A percentile compares a stretch with the other conserved stretches of the same genome.
phyloP scores from a whole-genome alignment of 2,113 vertebrate species.

The Brachyistius frenatus region DNA sequence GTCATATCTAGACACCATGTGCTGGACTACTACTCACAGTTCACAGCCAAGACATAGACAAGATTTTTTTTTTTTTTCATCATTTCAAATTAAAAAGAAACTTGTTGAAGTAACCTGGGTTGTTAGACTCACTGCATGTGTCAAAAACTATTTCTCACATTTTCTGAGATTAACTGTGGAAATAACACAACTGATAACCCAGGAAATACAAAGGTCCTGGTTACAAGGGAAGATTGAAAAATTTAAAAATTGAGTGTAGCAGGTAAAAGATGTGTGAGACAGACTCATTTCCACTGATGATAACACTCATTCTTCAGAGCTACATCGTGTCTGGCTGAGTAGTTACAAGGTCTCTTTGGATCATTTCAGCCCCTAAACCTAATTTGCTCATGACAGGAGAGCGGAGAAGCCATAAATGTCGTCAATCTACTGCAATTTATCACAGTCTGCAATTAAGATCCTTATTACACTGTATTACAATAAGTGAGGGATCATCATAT shows the following conservation, averaged over 20 bases:
- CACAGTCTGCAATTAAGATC: slow-evolving; percentile 72
- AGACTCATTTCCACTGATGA: slow-evolving; percentile 70
- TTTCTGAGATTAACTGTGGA: slow-evolving; percentile 12
- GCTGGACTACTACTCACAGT: not conserved
- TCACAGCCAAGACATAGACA: not conserved
- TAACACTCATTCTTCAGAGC: slow-evolving; percentile 68
- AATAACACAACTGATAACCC: slow-evolving; percentile 3
- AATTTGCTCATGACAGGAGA: slow-evolving; percentile 84
- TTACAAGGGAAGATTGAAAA: slow-evolving; percentile 34
- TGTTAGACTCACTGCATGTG: slow-evolving; percentile 3
- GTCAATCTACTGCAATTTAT: slow-evolving; percentile 75
- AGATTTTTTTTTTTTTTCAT: slow-evolving; percentile 8
- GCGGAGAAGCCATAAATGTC: slow-evolving; percentile 83
- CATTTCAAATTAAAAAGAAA: slow-evolving; percentile 31
- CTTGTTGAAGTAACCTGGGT: slow-evolving; percentile 13
- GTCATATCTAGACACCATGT: slow-evolving; percentile 36
- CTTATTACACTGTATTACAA: slow-evolving; percentile 65
- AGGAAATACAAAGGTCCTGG: slow-evolving; percentile 41
- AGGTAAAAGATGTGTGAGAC: slow-evolving; percentile 58
- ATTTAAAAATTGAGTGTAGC: slow-evolving; percentile 43
- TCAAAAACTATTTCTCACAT: slow-evolving; percentile 1
- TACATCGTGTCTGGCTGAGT: slow-evolving; percentile 56
- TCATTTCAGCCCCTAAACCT: slow-evolving; percentile 72
- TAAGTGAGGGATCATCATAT: slow-evolving; percentile 45
- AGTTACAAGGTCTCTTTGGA: slow-evolving; percentile 59